Evolutionary conservation across 2,113 vertebrate genomes (phyloP), one percentile per base, ranked within the genome.

Genomic region (Calypte anna): DNA sequence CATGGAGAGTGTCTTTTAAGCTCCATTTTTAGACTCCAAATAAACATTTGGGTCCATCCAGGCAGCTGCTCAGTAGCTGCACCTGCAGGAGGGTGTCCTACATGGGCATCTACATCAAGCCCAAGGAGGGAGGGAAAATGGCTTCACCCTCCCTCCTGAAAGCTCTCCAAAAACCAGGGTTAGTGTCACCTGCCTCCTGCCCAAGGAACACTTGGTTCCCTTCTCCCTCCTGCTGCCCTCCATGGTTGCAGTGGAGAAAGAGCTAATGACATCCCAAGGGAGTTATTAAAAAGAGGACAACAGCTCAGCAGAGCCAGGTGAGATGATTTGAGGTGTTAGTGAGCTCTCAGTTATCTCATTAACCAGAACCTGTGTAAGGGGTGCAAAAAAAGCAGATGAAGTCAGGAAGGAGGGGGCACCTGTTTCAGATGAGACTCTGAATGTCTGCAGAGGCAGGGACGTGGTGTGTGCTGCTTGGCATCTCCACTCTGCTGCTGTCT

Each of bases 391-490:
- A 33, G 15, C 54, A 90, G 40, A 19, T 88, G 44, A 68, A 79
- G 51, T 54, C 43, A 46, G 72, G 44, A 82, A 91, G 62, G 48
- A 72, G 75, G 67, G 19, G 19, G 3, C 0, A 0, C 0, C 0
- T 54, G 12, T 33, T 79, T 27, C 46, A 63, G 40, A 67, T 22
- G 48, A 70, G 33, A 38, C 5, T 25, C 46, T 22, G 28, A 64
- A 68, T 57, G 67, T 27, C 82, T 93, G 28, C 75, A 44, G 79
- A 67, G 38, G 20, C 43, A 62, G 78, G 36, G 59, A 8, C 0
- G 0, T 75, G 50, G 22, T 63, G 88, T 63, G 88, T 76, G 28
- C 17, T 59, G 72, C 84, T 76, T 75, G 38, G 57, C 51, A 27
- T 50, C 77, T 67, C 44, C 69, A 19, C 38, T 88, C 36, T 86